These are phyloP conservation scores for Alloscopus bannaensis DNA, from an alignment of 2,888 invertebrate species.

Conservation along the genomic window DNA sequence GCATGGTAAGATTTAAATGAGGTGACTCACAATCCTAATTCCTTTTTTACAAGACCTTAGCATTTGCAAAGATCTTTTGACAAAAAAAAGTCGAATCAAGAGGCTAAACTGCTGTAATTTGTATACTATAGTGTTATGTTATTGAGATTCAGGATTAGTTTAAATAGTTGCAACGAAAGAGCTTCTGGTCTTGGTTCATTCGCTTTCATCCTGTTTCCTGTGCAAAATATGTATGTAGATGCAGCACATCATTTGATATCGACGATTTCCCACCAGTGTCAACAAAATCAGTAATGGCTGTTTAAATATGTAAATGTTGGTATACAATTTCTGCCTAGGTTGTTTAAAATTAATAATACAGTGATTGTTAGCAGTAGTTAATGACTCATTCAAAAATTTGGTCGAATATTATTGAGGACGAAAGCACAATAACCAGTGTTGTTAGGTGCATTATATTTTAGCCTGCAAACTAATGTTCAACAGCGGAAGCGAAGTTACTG, in stretches of 20 bases:
- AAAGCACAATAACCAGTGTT: not conserved
- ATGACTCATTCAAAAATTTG: constrained; percentile 26
- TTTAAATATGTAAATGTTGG: too few species aligned
- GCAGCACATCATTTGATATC: too few species aligned
- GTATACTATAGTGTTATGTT: not conserved
- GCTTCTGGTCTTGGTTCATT: too few species aligned
- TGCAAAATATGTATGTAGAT: too few species aligned
- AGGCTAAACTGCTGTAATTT: not conserved
- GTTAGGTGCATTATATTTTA: not conserved
- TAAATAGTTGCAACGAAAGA: not conserved
- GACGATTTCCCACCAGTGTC: too few species aligned
- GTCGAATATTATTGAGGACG: constrained; percentile 8
- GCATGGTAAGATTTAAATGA: too few species aligned
- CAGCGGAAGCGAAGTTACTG: too few species aligned
- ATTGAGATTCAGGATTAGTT: not conserved
- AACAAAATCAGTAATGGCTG: too few species aligned
- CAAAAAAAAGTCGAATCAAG: not conserved
- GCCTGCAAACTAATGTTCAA: not conserved
- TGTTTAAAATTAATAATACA: not conserved
- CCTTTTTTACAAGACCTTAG: not conserved
- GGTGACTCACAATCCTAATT: not conserved
- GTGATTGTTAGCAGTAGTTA: constrained; percentile 47
- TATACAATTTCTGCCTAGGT: too few species aligned
- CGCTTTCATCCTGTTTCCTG: too few species aligned
- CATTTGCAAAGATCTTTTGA: not conserved